phyloP scores from a whole-genome alignment of 2,888 invertebrate genomes.

The Acanthosepion pharaonis region DNA sequence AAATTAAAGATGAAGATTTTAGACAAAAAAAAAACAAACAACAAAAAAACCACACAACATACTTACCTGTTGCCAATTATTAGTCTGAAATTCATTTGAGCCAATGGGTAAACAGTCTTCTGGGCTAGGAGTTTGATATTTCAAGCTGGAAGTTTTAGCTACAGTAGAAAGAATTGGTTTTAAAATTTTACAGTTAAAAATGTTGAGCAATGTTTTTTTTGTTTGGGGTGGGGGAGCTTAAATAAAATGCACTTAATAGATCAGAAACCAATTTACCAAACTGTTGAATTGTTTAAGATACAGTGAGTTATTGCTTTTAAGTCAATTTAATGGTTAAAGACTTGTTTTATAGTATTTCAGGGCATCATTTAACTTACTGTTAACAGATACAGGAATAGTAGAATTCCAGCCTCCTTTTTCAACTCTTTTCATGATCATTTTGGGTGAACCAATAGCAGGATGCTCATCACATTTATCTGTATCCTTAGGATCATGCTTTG shows the following conservation, averaged over 20 bases:
- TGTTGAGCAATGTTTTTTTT: no score
- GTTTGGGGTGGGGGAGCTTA: no score
- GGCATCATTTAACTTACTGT: background rate
- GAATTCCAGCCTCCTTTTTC: slow-evolving; percentile 25
- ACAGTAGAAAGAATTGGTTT: background rate
- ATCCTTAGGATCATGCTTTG: slow-evolving; percentile 1
- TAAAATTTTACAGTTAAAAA: no score
- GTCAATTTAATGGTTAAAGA: no score
- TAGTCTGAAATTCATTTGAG: slow-evolving; percentile 33
- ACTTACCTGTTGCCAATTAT: slow-evolving; percentile 36
- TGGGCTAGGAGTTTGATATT: slow-evolving; percentile 38
- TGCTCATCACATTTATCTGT: background rate
- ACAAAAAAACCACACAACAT: no score
- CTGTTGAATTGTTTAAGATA: no score
- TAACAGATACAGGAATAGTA: background rate
- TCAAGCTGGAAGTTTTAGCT: slow-evolving; percentile 37
- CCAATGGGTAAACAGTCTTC: background rate
- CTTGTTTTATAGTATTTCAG: no score
- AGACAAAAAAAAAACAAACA: no score
- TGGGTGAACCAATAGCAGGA: background rate
- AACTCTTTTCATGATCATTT: slow-evolving; percentile 38
- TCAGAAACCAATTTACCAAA: no score
- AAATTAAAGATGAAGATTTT: no score
- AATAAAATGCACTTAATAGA: background rate
- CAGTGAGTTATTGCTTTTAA: no score